Conservation (phyloP, 2,797 vertebrate genomes). For the Aphelocoma californica region DNA sequence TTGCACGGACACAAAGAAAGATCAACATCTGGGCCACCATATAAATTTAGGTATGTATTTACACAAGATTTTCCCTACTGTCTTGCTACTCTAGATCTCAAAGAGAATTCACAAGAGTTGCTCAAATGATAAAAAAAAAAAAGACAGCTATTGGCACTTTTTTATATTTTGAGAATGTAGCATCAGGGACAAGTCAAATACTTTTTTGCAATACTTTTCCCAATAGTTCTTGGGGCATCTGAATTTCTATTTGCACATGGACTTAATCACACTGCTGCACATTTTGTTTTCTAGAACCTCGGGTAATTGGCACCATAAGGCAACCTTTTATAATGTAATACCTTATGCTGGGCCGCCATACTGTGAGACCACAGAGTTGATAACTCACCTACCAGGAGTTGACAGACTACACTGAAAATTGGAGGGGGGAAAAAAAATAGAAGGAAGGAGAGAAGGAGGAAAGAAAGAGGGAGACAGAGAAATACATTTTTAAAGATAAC, state of each 20-base stretch:
- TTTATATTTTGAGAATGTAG: not conserved
- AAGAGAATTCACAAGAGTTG: not conserved
- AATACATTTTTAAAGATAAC: constrained; percentile 87
- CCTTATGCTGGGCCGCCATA: constrained; percentile 16
- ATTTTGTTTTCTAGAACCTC: not conserved
- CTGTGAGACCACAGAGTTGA: not conserved
- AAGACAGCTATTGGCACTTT: not conserved
- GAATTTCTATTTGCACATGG: not conserved
- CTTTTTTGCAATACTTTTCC: not conserved
- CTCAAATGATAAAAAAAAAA: not conserved
- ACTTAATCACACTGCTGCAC: not conserved
- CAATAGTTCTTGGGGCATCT: not conserved
- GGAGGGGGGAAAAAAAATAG: not conserved
- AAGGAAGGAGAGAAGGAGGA: constrained; percentile 45
- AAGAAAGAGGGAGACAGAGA: constrained; percentile 51
- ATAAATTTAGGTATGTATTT: not conserved
- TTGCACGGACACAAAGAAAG: not conserved
- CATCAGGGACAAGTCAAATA: not conserved
- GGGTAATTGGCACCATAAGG: constrained; percentile 38
- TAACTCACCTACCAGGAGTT: constrained; percentile 51
- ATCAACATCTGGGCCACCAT: not conserved
- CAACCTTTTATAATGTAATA: not conserved
- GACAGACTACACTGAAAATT: constrained; percentile 68
- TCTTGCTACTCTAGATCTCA: not conserved
- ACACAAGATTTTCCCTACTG: not conserved